Evolutionary conservation across 2,113 vertebrate species (phyloP).

Genomic region (Pogonocichla stellata): DNA sequence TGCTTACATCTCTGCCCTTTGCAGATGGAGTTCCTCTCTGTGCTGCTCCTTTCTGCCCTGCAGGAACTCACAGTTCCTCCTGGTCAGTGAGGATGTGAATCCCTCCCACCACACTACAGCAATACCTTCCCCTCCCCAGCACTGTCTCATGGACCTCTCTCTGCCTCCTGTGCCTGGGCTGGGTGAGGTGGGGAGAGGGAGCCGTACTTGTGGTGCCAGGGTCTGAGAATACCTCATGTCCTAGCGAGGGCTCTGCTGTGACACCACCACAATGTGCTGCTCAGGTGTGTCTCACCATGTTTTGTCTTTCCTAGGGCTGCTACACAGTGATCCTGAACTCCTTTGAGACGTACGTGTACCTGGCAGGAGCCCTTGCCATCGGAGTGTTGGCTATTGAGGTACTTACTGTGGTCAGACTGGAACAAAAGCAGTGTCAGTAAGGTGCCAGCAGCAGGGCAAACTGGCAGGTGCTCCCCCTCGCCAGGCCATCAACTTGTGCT

Average conservation of each 20-base stretch:
- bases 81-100: background rate
- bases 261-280: rapidly evolving
- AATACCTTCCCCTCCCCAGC: background rate
- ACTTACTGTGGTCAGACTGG: background rate
- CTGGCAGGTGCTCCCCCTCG: background rate
- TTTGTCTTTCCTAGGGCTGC: constrained; percentile 80
- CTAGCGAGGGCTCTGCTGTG: background rate
- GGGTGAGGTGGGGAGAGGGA: background rate
- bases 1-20: background rate
- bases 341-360: constrained; percentile 90
- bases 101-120: background rate
- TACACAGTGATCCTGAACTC: constrained; percentile 89
- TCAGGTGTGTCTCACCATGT: background rate
- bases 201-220: background rate
- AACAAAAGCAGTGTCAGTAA: background rate
- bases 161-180: background rate
- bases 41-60: background rate
- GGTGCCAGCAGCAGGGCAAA: background rate
- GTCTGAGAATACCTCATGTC: no score
- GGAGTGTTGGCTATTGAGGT: constrained; percentile 91
- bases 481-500: background rate
- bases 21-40: background rate
- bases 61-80: background rate
- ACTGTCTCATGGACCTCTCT: background rate
- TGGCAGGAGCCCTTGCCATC: constrained; percentile 89